Evolutionary conservation across 2,113 vertebrate species (phyloP), one percentile per base, ranked within the genome.

Genomic region (Eonycteris spelaea): DNA sequence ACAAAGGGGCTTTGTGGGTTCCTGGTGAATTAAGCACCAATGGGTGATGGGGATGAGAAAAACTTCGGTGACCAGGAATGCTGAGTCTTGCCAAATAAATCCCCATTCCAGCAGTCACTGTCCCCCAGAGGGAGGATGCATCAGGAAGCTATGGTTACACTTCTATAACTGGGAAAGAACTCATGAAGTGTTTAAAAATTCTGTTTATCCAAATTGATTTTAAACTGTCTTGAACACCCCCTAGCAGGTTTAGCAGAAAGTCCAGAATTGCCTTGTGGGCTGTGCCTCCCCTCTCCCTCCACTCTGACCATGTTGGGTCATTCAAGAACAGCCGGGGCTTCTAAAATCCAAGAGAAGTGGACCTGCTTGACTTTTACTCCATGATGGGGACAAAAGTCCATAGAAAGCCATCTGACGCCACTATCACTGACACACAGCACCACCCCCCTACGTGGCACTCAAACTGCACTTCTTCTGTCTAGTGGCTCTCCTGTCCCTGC

Each of bases 1-100:
- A 98, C 98, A 98, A 98, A 98, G 91, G 82, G 93, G 95, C 97
- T 97, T 98, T 98, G 98, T 98, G 97, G 92, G 93, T 78, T 97
- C 97, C 96, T 3, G 14, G 96, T 93, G 97, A 98, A 96, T 96
- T 97, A 96, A 97, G 93, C 90, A 95, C 5, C 22, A 95, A 38
- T 38, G 82, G 68, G 55, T 71, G 73, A 35, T 43, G n/a, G 24
- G 55, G 68, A 65, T 7, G 1, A n/a, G 15, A 51, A 63, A 63
- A 86, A 15, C 48, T 35, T 63, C 2, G 33, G 79, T 74, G 87
- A 87, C 30, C 61, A 55, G 35, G 70, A 35, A 13, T 3, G 10
- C 51, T 26, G 61, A 51, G 38, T 45, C 74, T 85, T 35, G 48
- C 94, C 94, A 93, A 53, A 53, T 86, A 93, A 53, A 53, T 86